Evolutionary conservation across 2,888 invertebrate genomes (phyloP).

Genomic region (Branchellion lobata): DNA sequence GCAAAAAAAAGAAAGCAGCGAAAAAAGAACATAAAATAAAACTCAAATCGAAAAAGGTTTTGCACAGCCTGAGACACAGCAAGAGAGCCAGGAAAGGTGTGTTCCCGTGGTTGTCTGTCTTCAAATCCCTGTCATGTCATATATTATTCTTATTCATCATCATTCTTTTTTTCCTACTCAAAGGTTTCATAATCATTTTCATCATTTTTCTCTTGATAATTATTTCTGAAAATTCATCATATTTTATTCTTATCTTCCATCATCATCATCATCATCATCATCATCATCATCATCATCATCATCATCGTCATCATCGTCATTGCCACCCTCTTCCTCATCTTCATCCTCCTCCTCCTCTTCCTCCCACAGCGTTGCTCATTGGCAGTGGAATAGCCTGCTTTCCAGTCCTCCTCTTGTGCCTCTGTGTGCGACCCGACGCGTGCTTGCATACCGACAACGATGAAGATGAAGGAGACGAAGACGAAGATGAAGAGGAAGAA

Average conservation of each 20-base stretch:
- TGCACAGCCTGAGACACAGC: too few species aligned
- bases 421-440: background rate
- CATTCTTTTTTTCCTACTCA: too few species aligned
- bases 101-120: too few species aligned
- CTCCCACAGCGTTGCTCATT: background rate
- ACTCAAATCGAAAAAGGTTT: too few species aligned
- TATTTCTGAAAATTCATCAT: background rate
- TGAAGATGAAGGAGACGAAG: background rate
- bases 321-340: background rate
- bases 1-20: too few species aligned
- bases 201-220: slow-evolving; percentile 20
- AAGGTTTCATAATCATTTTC: background rate
- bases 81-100: too few species aligned
- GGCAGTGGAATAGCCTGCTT: background rate
- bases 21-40: too few species aligned
- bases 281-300: slow-evolving; percentile 12
- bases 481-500: background rate
- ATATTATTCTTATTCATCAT: too few species aligned
- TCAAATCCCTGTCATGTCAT: too few species aligned
- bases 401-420: background rate
- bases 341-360: background rate
- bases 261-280: background rate
- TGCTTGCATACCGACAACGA: background rate
- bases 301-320: background rate
- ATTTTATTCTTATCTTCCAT: background rate